Evolutionary conservation across 1,140 invertebrate species (phyloP).

Genomic region (Zaprionus davidi): DNA sequence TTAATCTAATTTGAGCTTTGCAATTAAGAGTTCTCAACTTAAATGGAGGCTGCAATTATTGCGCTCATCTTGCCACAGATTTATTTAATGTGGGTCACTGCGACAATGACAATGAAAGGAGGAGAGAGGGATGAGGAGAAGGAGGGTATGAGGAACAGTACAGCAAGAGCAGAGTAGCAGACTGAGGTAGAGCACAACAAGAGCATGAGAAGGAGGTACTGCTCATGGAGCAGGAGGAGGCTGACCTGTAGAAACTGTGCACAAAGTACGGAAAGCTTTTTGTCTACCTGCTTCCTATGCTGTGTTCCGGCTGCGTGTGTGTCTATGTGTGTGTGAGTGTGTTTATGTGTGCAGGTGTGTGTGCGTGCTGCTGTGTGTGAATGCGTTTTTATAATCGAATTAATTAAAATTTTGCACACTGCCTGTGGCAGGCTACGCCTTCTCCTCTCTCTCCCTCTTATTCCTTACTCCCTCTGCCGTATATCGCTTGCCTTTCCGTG

Average conservation of each 20-base stretch:
- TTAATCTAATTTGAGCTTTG: not conserved
- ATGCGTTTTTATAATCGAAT: slow-evolving; percentile 78
- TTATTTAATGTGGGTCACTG: slow-evolving; percentile 62
- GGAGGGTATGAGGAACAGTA: not conserved
- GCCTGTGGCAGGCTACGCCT: slow-evolving; percentile 36
- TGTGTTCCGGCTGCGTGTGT: slow-evolving; percentile 3
- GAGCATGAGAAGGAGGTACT: not conserved
- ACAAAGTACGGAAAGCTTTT: slow-evolving; percentile 73
- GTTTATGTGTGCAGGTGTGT: slow-evolving; percentile 15
- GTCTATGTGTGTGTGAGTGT: not conserved
- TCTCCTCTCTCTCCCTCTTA: not conserved
- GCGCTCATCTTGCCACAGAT: slow-evolving; percentile 13
- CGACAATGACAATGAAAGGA: not conserved
- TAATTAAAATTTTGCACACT: slow-evolving; percentile 76
- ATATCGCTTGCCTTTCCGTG: not conserved
- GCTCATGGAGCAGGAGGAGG: not conserved
- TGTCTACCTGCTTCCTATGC: slow-evolving; percentile 49
- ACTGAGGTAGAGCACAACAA: not conserved
- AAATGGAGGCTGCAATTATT: not conserved
- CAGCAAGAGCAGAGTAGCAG: too few species aligned
- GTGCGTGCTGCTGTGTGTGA: slow-evolving; percentile 38
- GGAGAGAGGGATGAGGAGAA: too few species aligned
- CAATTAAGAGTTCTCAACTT: not conserved
- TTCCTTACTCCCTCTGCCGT: not conserved
- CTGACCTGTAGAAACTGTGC: slow-evolving; percentile 27